Base-by-base conservation (phyloP, 2,888 invertebrate genomes). In the Acanthoscelides obtectus region DNA sequence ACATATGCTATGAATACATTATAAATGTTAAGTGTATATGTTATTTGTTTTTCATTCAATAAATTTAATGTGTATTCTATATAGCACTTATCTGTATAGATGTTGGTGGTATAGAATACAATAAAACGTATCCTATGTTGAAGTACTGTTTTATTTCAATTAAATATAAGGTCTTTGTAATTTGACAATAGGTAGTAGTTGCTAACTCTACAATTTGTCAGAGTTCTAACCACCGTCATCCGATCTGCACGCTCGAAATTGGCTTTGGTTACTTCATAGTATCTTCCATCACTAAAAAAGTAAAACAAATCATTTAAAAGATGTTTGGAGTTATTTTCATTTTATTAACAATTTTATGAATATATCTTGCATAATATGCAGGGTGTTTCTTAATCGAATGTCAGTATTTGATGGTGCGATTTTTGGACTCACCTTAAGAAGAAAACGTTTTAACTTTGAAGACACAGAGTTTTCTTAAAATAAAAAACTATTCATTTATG, bases 231-330 rank as follows among this genome's bases (percentile, higher is more conserved):
- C 12, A 99, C 98, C 0, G 98, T 98, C 78, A 92, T 91, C 77
- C 99, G 90, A 86, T 99, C 99, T 0, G 99, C 99, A 80, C 99
- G 90, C 86, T 99, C 99, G 86, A 99, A 99, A 87, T 99, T 99
- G 0, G 99, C 99, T 86, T 99, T 98, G 63, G 98, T 98, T 78
- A 99, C 94, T 87, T 99, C 99, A 84, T 98, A 99, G 86, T 99
- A 99, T 73, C 99, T 94, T 0, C 99, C 99, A 85, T 99, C 99
- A 83, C 98, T 96, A 86, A 68, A 87, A 87, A n/a, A n/a, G n/a
- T n/a, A n/a, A n/a, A n/a, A n/a, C n/a, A n/a, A n/a, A n/a, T n/a
- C n/a, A n/a, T n/a, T n/a, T n/a, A n/a, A n/a, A n/a, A n/a, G n/a
- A n/a, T n/a, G n/a, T n/a, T n/a, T n/a, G n/a, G n/a, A n/a, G n/a